Evolutionary conservation across 2,888 invertebrate species (phyloP).

Genomic region (Strigamia transsilvanica): DNA sequence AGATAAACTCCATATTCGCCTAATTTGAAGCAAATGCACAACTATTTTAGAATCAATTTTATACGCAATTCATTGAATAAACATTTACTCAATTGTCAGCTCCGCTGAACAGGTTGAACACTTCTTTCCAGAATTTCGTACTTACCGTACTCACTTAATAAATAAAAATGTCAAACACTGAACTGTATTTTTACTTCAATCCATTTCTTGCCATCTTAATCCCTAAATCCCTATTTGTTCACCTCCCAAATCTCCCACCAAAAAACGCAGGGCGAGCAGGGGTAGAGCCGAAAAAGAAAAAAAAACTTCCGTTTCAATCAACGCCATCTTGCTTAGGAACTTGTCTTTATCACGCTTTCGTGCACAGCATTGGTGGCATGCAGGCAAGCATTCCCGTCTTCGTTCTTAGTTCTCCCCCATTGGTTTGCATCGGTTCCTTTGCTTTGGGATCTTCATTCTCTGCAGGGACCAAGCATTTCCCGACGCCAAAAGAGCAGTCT

Average conservation of each 20-base stretch:
- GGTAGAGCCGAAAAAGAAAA: no score
- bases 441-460: conserved; percentile 41
- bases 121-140: neutral
- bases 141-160: no score
- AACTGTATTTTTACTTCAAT: conserved; percentile 3
- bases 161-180: no score
- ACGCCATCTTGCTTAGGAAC: conserved; percentile 36
- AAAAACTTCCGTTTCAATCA: conserved; percentile 33
- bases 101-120: no score
- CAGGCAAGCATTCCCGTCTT: conserved; percentile 42
- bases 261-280: no score
- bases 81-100: no score
- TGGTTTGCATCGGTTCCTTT: conserved; percentile 44
- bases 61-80: no score
- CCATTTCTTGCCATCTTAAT: neutral
- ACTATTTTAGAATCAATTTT: no score
- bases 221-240: neutral
- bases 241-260: neutral
- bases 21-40: no score
- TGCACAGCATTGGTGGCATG: conserved; percentile 34
- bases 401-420: conserved; percentile 44
- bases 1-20: no score
- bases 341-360: conserved; percentile 44
- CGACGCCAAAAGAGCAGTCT: conserved; percentile 43
- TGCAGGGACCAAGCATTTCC: conserved; percentile 42